phyloP scores from a whole-genome alignment of 92 coral and sea anemone species.

The Porites cylindrica region DNA sequence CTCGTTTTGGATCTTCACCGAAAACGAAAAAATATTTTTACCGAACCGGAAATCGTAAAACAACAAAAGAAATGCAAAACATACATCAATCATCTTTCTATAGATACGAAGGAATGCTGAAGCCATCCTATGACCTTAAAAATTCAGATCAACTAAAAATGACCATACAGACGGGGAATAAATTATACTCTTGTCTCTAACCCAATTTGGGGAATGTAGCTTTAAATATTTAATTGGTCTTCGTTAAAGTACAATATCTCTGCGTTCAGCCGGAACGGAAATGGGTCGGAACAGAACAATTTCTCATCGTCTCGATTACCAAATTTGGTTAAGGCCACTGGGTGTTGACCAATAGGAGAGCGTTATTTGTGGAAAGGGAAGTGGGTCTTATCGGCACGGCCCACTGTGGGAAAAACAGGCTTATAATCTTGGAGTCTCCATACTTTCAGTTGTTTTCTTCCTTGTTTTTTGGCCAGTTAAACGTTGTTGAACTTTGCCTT shows the following conservation, averaged over 20 bases:
- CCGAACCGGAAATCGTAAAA: background rate
- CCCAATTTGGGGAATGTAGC: conserved; percentile 38
- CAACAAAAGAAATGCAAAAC: background rate
- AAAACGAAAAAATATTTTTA: background rate
- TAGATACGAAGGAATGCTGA: conserved; percentile 39
- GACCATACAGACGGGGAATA: conserved; percentile 6
- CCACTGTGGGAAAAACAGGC: conserved; percentile 26
- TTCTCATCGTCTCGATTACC: conserved; percentile 15
- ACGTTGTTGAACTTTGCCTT: background rate
- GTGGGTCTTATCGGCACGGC: conserved; percentile 51
- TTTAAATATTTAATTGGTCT: conserved; percentile 52
- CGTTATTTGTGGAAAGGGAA: conserved; percentile 8
- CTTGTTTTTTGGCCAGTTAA: background rate
- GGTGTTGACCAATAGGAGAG: conserved; percentile 48
- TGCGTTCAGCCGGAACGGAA: conserved; percentile 17
- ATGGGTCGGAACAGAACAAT: background rate
- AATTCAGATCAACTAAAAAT: background rate
- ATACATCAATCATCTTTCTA: background rate
- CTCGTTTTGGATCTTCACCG: background rate
- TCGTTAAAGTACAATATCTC: conserved; percentile 1
- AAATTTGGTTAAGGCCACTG: conserved; percentile 30
- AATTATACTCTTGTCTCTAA: conserved; percentile 9
- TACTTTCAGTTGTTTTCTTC: background rate
- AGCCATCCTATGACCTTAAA: background rate
- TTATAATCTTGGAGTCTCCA: too few relatives aligned